These are phyloP conservation scores for Aphidius ervi DNA, from an alignment of 1,140 invertebrate genomes.

Conservation along the genomic window DNA sequence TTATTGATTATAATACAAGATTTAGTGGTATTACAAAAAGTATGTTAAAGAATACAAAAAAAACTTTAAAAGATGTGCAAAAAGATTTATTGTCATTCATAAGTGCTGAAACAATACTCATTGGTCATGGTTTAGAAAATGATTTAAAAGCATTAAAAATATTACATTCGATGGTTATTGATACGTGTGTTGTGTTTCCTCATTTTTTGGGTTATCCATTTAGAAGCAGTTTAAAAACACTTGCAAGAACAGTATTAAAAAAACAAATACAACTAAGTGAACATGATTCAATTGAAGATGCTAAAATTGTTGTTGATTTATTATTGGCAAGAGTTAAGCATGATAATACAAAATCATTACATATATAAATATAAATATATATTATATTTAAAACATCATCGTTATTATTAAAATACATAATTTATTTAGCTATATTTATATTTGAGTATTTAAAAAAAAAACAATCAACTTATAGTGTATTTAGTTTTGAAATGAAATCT, in stretches of 20 bases:
- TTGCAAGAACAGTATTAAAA: conserved; percentile 64
- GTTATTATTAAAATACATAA: too few species aligned
- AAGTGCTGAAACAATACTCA: conserved; percentile 77
- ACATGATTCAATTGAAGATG: conserved; percentile 89
- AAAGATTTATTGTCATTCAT: conserved; percentile 76
- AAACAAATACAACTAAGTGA: conserved; percentile 71
- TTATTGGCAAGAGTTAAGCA: conserved; percentile 69
- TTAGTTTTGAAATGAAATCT: too few species aligned
- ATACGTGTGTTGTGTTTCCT: conserved; percentile 82
- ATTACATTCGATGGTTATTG: conserved; percentile 79
- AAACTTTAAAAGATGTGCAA: conserved; percentile 76
- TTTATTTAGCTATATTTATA: too few species aligned
- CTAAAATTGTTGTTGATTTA: conserved; percentile 76
- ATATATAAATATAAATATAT: too few species aligned
- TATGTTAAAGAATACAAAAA: conserved; percentile 59
- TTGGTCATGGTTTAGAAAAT: conserved; percentile 93
- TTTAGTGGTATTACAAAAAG: conserved; percentile 79
- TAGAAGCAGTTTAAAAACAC: conserved; percentile 71
- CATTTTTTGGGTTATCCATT: conserved; percentile 75
- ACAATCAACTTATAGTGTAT: too few species aligned
- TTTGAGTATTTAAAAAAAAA: too few species aligned
- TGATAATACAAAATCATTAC: conserved; percentile 44
- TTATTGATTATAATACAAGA: conserved; percentile 83
- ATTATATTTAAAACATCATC: too few species aligned
- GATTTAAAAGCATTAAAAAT: conserved; percentile 83